phyloP scores from a whole-genome alignment of 92 coral and sea anemone genomes.

The Plumapathes pennacea region DNA sequence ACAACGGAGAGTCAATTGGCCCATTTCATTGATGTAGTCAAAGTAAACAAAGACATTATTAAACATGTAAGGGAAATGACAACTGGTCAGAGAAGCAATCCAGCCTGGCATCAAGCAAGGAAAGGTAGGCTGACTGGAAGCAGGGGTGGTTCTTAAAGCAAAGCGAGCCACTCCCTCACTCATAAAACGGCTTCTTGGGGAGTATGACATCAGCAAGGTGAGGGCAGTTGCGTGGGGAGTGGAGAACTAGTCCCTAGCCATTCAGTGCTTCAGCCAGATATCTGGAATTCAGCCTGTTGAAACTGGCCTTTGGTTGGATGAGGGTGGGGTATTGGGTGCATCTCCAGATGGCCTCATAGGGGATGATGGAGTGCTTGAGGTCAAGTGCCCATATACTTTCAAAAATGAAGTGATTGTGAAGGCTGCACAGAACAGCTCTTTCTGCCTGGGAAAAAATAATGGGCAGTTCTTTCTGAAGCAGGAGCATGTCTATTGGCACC shows the following conservation, averaged over 20 bases:
- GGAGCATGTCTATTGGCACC: no score
- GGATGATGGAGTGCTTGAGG: no score
- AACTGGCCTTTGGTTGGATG: no score
- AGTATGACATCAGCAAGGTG: conserved; percentile 19
- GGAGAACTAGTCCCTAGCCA: conserved; percentile 16
- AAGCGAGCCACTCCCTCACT: conserved; percentile 41
- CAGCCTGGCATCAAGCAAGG: conserved; percentile 35
- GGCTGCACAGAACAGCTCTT: no score
- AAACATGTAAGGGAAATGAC: conserved; percentile 21
- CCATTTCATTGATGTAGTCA: conserved; percentile 12
- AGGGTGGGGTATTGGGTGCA: no score
- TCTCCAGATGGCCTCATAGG: no score
- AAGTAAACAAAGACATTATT: conserved; percentile 4
- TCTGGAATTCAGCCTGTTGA: conserved; percentile 16
- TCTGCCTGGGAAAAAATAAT: no score
- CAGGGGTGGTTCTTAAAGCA: conserved; percentile 31
- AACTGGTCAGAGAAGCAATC: conserved; percentile 34
- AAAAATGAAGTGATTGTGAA: no score
- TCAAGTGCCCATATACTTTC: no score
- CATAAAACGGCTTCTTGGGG: conserved; percentile 38
- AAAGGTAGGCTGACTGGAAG: conserved; percentile 37
- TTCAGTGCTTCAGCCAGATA: conserved; percentile 10
- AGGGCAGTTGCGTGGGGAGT: conserved; percentile 28
- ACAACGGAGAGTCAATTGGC: conserved; percentile 10
- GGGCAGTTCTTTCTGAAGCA: no score